Evolutionary conservation across 92 coral and sea anemone genomes (phyloP), one percentile per base, ranked within the genome.

Genomic region (Muricea muricata): DNA sequence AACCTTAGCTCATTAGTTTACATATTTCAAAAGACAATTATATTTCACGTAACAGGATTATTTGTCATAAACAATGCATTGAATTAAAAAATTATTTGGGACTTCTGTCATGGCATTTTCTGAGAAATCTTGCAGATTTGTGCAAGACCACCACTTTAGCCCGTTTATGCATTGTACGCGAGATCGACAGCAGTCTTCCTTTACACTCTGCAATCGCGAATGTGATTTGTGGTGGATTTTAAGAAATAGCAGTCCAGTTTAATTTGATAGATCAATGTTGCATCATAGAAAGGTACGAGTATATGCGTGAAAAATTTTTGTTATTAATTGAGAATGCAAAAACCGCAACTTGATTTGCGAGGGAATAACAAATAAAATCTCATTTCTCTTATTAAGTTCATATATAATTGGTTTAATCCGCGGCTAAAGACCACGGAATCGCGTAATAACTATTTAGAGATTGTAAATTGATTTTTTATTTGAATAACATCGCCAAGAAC

Each of bases 401-500:
- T 11, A 24, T 58, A 34, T n/a, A 57, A 78, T 78, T 56, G 68
- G 7, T 17, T 34, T 58, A 33, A 58, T 55, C 17, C 70, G 83
- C 24, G 69, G 83, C 55, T 8, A 8, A 21, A 6, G 41, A 50
- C 71, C 83, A 35, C 83, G 37, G 14, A 21, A 56, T 35, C 15
- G 58, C 83, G 71, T 71, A 78, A 56, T 35, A 78, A 56, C 83
- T 78, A 56, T 78, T 78, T 78, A 78, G 8, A 40, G 83, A 78
- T 55, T 58, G 71, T 0, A 23, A 46, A 78, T 18, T 78, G 83
- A 78, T 78, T 56, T 56, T 78, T 78, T 78, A 78, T 78, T 78
- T 78, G 83, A 55, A 56, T 35, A 78, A 58, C 69, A 58, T 24
- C 10, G 18, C n/a, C 3, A 34, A 35, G 24, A 34, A 47, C 71